Base-by-base conservation (phyloP, 2,113 vertebrate species). In the Grus americana region DNA sequence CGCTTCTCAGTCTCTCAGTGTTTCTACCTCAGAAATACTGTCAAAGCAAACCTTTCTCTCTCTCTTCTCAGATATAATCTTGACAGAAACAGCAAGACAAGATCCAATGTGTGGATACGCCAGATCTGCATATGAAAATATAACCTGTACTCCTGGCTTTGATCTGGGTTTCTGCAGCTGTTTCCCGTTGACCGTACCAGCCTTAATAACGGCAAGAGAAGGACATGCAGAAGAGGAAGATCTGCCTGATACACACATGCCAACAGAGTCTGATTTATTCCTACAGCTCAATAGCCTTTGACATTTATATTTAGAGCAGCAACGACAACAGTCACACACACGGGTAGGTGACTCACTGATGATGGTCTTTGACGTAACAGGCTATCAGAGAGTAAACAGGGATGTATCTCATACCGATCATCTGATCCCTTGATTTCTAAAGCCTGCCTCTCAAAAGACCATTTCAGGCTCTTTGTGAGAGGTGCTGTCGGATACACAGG, bases 281-380 rank as follows among this genome's bases (percentile, higher is more conserved):
- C 75, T 66, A 49, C 68, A 86, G 83, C 66, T 68, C 82, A 74
- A 55, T 20, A 68, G 67, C 87, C 83, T 94, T 36, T 87, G 62
- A 57, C 44, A 71, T 85, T 86, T 94, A 72, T 95, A 85, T 93
- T 93, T 92, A 95, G 79, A 76, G 47, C 81, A 86, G 94, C 73
- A 79, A 27, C 5, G 30, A 75, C 6, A 20, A 55, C 79, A 94
- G 62, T 86, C 79, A 88, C 68, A 88, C 26, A 91, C 34, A 79
- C 2, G 6, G 20, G 59, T 30, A 85, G 40, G 58, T 95, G 91
- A 96, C 75, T 95, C 95, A 96, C 67, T 34, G 63, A 73, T 94
- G 95, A 91, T 32, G 49, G 75, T 52, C 59, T 86, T 52, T 84
- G 83, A 97, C 4, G 47, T 75, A 78, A 85, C 59, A 87, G 57